phyloP scores from a whole-genome alignment of 2,888 invertebrate genomes.

The Eristalinus sepulchralis region DNA sequence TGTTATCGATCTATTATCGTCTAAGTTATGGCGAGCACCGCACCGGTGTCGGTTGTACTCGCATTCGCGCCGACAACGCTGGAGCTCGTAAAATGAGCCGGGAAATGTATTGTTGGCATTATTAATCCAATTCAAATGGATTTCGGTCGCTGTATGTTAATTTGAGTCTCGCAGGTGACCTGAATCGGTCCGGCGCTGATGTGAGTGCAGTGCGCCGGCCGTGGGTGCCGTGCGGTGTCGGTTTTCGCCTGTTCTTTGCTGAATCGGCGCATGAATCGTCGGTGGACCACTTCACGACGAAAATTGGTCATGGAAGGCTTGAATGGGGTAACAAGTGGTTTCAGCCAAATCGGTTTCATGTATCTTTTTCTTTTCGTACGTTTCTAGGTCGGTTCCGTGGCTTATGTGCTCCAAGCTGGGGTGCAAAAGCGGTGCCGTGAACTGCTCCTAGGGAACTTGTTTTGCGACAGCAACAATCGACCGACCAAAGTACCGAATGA shows the following conservation, averaged over 20 bases:
- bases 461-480: neutral
- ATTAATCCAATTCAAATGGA: conserved; percentile 66
- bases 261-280: conserved; percentile 28
- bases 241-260: conserved; percentile 11
- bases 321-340: neutral
- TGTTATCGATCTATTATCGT: conserved; percentile 67
- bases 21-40: conserved; percentile 47
- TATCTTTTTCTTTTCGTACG: neutral
- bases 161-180: conserved; percentile 57
- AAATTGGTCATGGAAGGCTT: neutral
- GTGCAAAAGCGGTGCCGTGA: no score
- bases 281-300: conserved; percentile 9
- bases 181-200: conserved; percentile 38
- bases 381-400: neutral
- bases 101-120: conserved; percentile 59
- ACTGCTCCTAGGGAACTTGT: neutral
- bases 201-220: conserved; percentile 12
- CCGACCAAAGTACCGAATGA: neutral
- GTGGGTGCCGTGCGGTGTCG: conserved; percentile 48
- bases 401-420: neutral
- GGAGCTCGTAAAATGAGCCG: conserved; percentile 61
- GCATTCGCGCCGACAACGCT: conserved; percentile 56
- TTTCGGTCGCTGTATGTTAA: conserved; percentile 61
- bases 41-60: conserved; percentile 20
- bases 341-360: neutral